Percentiles rank a stretch among this genome's conserved stretches.
These are phyloP conservation scores for Pelosia muscerda DNA, from an alignment of 2,888 invertebrate species.

Conservation along the genomic window DNA sequence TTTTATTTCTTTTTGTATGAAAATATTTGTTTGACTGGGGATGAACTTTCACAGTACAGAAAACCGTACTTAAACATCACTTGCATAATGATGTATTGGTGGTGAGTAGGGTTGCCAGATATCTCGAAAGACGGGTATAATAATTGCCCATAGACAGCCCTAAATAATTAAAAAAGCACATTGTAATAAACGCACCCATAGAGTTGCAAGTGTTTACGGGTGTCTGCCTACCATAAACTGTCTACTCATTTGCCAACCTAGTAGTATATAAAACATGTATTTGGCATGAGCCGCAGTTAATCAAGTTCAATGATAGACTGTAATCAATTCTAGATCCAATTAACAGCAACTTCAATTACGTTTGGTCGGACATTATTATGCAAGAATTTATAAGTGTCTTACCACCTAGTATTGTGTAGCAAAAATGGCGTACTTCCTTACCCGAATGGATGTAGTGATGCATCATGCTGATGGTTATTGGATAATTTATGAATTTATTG, in stretches of 20 bases:
- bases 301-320: not conserved
- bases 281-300: not conserved
- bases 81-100: not conserved
- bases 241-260: too few species aligned
- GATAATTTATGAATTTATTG: conserved; percentile 39
- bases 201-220: too few species aligned
- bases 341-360: conserved; percentile 2
- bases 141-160: too few species aligned
- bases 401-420: conserved; percentile 52
- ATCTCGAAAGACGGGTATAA: not conserved
- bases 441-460: conserved; percentile 43
- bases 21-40: too few species aligned
- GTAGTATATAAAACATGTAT: not conserved
- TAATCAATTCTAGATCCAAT: conserved; percentile 4
- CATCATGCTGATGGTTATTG: conserved; percentile 44
- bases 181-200: too few species aligned
- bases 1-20: too few species aligned
- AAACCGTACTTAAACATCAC: not conserved
- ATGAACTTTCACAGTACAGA: not conserved
- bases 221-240: too few species aligned
- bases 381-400: conserved; percentile 48
- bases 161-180: too few species aligned
- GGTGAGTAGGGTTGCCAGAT: not conserved
- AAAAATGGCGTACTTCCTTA: conserved; percentile 50
- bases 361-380: conserved; percentile 41